Base-by-base conservation (phyloP, 2,888 invertebrate species). In the Fragum whitleyi region DNA sequence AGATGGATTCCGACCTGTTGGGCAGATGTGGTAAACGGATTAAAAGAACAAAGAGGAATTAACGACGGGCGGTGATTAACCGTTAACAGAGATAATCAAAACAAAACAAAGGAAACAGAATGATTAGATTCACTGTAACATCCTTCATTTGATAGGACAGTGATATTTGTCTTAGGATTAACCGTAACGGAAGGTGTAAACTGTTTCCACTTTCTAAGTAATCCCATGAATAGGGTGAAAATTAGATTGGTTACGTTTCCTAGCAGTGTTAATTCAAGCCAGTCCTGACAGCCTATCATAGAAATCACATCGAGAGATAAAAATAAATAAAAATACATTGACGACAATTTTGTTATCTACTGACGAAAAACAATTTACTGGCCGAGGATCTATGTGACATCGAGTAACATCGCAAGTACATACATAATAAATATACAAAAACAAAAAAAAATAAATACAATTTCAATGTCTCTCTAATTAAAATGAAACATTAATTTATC, bases 41-140 rank as follows among this genome's bases (percentile, higher is more conserved):
- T 57, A 61, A 57, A 16, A 61, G 61, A 61, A 32, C 61, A 61
- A 61, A 61, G 29, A 26, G 28, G 32, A 23, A 61, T 61, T 61
- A 61, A 61, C 32, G 61, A 32, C 26, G 29, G 2, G 11, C n/a
- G 61, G 61, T 61, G 29, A 61, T 61, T 61, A 61, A 61, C 61
- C 61, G 61, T 61, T 61, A 32, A 61, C 61, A 29, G 16, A 61
- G 61, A 28, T 61, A 61, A 61, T 32, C 23, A 61, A 61, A 61
- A 61, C 26, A 61, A 32, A 61, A 61, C 57, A 57, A 57, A 57
- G 26, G 57, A 57, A 57, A 57, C 57, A 57, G 9, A 57, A 23
- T 26, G 9, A 57, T 57, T 57, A 2, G 9, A 57, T 57, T 57
- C 57, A n/a, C 23, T 3, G 26, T 57, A 57, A 47, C 47, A 47